These are phyloP conservation scores for Malurus leucopterus DNA, from an alignment of 2,797 vertebrate genomes.

Conservation along the genomic window DNA sequence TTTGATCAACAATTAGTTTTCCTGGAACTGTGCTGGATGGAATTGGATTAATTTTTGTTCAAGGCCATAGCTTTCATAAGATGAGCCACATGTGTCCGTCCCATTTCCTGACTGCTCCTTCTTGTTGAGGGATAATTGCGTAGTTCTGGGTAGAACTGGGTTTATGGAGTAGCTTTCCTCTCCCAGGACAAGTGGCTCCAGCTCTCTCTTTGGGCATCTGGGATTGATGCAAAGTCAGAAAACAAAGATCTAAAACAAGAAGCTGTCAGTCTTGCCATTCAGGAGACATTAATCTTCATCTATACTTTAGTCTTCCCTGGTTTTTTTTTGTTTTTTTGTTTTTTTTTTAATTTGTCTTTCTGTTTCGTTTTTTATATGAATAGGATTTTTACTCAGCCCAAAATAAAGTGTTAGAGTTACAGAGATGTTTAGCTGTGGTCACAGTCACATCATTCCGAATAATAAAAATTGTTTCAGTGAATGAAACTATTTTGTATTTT, in stretches of 20 bases:
- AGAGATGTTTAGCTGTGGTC: not conserved
- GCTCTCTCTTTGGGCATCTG: not conserved
- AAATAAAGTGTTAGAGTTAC: not conserved
- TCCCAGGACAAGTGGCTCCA: not conserved
- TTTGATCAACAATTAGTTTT: not conserved
- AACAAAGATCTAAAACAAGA: not conserved
- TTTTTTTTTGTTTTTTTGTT: too few species aligned
- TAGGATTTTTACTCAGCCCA: not conserved
- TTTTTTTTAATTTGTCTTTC: not conserved
- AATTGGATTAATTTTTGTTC: not conserved
- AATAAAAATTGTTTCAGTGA: not conserved
- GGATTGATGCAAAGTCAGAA: not conserved
- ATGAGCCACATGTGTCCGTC: fast-evolving
- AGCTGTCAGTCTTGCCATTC: not conserved
- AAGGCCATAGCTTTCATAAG: not conserved
- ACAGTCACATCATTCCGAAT: not conserved
- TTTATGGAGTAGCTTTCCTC: not conserved
- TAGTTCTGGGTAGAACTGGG: not conserved
- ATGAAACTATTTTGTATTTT: not conserved
- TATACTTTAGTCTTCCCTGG: not conserved
- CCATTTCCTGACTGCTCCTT: not conserved
- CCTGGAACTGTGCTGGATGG: not conserved
- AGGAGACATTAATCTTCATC: not conserved
- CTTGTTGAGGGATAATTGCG: not conserved
- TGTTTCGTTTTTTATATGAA: not conserved